A percentile compares a stretch with the other conserved stretches of the same genome.
Evolutionary conservation across 2,797 vertebrate species (phyloP).

Genomic region (Perodicticus potto): DNA sequence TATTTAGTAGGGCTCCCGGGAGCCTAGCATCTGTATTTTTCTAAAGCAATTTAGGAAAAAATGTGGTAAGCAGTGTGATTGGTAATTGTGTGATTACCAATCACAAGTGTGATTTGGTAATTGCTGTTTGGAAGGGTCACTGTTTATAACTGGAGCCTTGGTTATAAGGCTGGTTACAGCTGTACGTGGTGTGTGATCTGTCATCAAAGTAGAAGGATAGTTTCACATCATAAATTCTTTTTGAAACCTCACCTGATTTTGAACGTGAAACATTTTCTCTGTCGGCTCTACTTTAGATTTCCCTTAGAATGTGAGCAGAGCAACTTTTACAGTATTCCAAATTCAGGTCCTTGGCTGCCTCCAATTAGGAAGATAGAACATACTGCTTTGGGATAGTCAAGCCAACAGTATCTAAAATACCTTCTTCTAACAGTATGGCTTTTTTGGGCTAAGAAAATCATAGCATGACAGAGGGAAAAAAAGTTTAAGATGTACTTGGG

Average conservation of each 20-base stretch:
- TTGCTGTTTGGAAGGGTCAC: background rate
- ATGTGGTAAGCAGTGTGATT: no score
- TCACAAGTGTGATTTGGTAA: background rate
- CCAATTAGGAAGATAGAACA: background rate
- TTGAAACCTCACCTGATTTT: background rate
- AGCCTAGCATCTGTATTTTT: background rate
- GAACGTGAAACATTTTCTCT: background rate
- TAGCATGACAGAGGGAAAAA: background rate
- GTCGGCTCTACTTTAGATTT: background rate
- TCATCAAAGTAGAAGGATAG: no score
- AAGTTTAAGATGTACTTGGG: background rate
- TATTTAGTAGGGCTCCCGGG: background rate
- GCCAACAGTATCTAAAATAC: background rate
- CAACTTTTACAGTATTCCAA: background rate
- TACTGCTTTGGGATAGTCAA: background rate
- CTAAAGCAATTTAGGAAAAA: background rate
- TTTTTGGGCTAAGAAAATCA: conserved; percentile 31
- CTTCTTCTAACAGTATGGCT: background rate
- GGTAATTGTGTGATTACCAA: no score
- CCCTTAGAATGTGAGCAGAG: background rate
- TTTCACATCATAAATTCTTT: background rate
- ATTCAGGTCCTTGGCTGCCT: background rate
- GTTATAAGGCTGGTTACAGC: background rate
- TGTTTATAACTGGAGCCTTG: background rate
- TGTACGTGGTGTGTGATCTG: background rate